phyloP scores from a whole-genome alignment of 2,888 invertebrate genomes.

The Neoitamus cyanurus region DNA sequence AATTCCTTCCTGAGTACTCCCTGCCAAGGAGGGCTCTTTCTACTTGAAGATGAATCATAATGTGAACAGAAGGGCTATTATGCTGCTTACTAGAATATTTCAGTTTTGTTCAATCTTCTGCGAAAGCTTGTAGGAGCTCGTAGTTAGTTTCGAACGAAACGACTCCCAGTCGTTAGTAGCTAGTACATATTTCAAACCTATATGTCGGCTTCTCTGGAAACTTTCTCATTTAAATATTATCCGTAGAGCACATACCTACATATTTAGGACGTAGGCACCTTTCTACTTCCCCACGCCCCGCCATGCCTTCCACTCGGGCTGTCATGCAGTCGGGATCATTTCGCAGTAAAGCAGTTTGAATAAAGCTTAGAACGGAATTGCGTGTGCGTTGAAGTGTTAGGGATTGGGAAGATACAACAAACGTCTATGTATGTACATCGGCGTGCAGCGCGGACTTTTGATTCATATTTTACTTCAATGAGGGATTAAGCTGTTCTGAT shows the following conservation, averaged over 20 bases:
- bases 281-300: too few species aligned
- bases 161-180: neutral
- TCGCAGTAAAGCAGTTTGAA: neutral
- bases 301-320: too few species aligned
- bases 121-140: neutral
- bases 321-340: neutral
- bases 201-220: neutral
- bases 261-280: neutral
- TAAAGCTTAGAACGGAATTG: neutral
- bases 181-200: neutral
- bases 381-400: neutral
- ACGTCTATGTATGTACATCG: neutral
- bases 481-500: neutral
- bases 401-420: neutral
- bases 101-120: constrained; percentile 13
- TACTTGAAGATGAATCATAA: neutral
- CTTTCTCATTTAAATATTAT: neutral
- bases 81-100: neutral
- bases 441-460: neutral
- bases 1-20: neutral
- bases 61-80: neutral
- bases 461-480: constrained; percentile 8
- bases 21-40: neutral
- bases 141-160: neutral
- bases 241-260: neutral